Evolutionary conservation across 2,113 vertebrate genomes (phyloP).

Genomic region (Peromyscus maniculatus): DNA sequence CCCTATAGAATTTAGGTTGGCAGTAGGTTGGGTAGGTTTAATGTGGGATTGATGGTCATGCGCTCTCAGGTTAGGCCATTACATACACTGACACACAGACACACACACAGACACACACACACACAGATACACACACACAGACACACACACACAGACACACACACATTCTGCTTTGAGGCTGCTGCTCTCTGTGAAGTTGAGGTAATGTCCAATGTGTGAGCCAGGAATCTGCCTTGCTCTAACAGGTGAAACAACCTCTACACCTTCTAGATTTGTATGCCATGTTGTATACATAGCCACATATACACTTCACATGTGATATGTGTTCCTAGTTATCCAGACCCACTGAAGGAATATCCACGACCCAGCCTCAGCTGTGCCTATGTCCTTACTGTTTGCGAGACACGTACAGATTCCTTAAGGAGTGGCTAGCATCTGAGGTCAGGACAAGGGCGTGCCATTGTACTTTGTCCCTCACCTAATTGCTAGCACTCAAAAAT

Average conservation of each 20-base stretch:
- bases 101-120: too few species aligned
- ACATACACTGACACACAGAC: background rate
- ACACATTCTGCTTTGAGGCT: background rate
- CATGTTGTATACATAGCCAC: background rate
- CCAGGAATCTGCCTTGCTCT: background rate
- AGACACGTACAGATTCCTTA: background rate
- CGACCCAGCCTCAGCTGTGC: background rate
- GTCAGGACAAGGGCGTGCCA: background rate
- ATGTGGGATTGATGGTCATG: background rate
- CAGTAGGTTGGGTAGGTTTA: background rate
- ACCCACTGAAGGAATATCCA: background rate
- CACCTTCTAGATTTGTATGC: background rate
- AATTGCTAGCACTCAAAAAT: background rate
- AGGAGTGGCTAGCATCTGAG: background rate
- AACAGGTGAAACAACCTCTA: background rate
- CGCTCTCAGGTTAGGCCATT: background rate
- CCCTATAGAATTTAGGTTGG: background rate
- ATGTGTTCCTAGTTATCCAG: background rate
- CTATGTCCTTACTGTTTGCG: background rate
- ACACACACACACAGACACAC: background rate
- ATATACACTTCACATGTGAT: background rate
- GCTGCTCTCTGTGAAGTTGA: background rate
- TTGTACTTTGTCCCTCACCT: background rate
- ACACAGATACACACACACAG: too few species aligned
- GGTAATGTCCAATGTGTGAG: background rate